phyloP scores from a whole-genome alignment of 2,113 vertebrate species.

The Salvelinus fontinalis region DNA sequence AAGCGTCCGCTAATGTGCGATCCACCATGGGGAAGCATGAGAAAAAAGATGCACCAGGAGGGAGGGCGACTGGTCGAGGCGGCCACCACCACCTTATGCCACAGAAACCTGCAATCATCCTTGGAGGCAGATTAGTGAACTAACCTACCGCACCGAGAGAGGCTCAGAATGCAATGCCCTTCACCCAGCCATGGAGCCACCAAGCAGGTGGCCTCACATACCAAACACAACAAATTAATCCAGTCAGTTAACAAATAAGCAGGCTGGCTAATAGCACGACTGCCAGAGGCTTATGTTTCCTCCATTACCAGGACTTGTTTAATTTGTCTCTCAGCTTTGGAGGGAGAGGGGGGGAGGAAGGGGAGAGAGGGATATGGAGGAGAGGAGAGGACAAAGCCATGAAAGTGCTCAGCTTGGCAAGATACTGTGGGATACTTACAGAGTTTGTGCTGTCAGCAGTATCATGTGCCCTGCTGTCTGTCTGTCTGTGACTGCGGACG shows the following conservation, averaged over 20 bases:
- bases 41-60: background rate
- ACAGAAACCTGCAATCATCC: constrained; percentile 63
- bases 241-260: constrained; percentile 69
- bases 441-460: constrained; percentile 57
- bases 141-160: constrained; percentile 35
- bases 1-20: constrained; percentile 49
- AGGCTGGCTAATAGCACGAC: constrained; percentile 61
- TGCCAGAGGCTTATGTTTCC: constrained; percentile 59
- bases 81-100: constrained; percentile 41
- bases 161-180: constrained; percentile 62
- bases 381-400: constrained; percentile 47
- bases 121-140: constrained; percentile 64
- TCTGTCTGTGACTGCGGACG: constrained; percentile 16
- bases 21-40: background rate
- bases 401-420: constrained; percentile 45
- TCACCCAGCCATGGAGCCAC: constrained; percentile 34
- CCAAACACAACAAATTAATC: constrained; percentile 65
- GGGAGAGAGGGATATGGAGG: constrained; percentile 18
- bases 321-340: constrained; percentile 57
- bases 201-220: constrained; percentile 65
- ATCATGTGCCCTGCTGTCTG: constrained; percentile 14
- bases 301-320: constrained; percentile 52
- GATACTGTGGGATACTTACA: constrained; percentile 29
- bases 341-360: background rate
- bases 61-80: background rate